Percentiles rank a stretch among this genome's conserved stretches.
phyloP scores from a whole-genome alignment of 2,888 invertebrate genomes.

The Resseliella maxima region DNA sequence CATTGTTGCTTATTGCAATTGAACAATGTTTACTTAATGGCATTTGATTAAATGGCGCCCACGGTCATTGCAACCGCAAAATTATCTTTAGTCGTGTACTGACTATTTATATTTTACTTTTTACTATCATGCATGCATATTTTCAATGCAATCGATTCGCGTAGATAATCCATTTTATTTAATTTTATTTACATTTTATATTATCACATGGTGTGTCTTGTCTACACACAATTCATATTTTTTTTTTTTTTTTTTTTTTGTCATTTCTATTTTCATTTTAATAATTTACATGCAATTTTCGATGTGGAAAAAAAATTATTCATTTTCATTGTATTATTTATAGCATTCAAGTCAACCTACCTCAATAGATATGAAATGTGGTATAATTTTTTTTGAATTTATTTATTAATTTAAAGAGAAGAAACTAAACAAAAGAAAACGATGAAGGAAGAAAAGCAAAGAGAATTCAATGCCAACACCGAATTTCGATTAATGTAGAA shows the following conservation, averaged over 20 bases:
- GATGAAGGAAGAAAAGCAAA: background rate
- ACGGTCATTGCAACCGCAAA: constrained; percentile 47
- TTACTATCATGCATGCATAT: background rate
- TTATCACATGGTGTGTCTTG: background rate
- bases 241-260: background rate
- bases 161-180: constrained; percentile 3
- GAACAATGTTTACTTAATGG: constrained; percentile 43
- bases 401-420: background rate
- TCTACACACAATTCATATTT: background rate
- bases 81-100: constrained; percentile 9
- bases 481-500: constrained; percentile 42
- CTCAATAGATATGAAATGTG: constrained; percentile 20
- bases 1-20: constrained; percentile 22
- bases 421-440: background rate
- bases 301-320: constrained; percentile 5
- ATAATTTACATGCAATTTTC: constrained; percentile 28
- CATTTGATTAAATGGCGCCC: constrained; percentile 47
- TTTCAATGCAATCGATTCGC: background rate
- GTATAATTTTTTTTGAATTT: background rate
- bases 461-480: background rate
- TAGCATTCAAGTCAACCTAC: constrained; percentile 36
- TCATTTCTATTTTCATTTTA: background rate
- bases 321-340: background rate
- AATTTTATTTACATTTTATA: background rate
- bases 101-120: background rate